Conservation (phyloP, 2,113 vertebrate species). For the Ciconia boyciana region DNA sequence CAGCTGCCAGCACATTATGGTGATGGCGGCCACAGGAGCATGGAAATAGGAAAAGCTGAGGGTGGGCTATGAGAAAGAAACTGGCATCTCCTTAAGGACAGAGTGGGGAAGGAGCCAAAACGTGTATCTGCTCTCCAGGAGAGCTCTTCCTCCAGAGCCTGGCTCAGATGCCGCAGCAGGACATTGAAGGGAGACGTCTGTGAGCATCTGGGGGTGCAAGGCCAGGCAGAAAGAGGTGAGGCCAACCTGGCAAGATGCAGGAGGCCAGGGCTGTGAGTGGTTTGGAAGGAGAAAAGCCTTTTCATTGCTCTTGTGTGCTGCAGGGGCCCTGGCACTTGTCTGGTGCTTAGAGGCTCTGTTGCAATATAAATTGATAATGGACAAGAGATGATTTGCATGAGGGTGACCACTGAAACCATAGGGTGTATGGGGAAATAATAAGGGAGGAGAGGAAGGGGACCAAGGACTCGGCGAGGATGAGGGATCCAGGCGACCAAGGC, state of each 20-base stretch:
- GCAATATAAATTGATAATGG: background rate
- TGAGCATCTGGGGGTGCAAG: background rate
- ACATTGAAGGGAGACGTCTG: background rate
- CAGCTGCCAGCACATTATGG: background rate
- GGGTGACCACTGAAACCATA: background rate
- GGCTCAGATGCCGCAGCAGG: background rate
- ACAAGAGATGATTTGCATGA: background rate
- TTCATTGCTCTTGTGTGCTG: background rate
- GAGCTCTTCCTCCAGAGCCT: background rate
- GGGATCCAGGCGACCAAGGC: background rate
- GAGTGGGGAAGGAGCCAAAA: background rate
- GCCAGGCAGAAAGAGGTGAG: background rate
- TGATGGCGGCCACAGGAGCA: background rate
- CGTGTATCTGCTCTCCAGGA: background rate
- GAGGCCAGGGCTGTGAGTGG: background rate
- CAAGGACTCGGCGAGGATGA: background rate
- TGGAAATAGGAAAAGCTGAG: background rate
- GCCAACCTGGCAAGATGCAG: background rate
- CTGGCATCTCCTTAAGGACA: background rate
- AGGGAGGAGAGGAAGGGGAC: background rate
- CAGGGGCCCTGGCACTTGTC: background rate
- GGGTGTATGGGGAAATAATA: background rate
- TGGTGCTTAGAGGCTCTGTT: rapidly evolving
- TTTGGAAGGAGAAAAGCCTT: background rate
- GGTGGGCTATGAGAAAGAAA: background rate